Percentiles rank a stretch among this genome's conserved stretches.
Evolutionary conservation across 2,797 vertebrate species (phyloP).

Genomic region (Lithobates pipiens): DNA sequence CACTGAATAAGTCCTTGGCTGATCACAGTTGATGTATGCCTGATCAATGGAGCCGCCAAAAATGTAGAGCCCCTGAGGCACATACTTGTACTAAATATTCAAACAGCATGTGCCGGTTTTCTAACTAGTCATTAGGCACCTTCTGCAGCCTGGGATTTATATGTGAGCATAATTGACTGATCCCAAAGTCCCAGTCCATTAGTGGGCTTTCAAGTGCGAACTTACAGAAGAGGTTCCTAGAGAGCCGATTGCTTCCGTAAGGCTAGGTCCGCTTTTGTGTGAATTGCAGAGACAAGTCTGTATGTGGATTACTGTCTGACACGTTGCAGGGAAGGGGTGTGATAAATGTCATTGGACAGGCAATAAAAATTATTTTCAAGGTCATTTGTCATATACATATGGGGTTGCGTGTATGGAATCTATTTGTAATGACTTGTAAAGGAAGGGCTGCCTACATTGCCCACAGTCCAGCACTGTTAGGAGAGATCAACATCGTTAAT

Average conservation of each 20-base stretch:
- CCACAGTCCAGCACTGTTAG: too few relatives aligned
- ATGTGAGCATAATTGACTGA: not conserved
- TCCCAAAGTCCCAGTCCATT: not conserved
- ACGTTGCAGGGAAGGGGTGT: not conserved
- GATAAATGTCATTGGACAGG: not conserved
- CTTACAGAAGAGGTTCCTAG: not conserved
- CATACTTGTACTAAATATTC: not conserved
- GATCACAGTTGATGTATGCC: too few relatives aligned
- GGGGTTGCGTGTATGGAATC: not conserved
- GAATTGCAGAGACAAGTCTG: not conserved
- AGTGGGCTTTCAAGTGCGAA: conserved; percentile 3
- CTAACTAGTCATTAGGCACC: not conserved
- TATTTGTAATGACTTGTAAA: not conserved
- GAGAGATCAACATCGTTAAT: too few relatives aligned
- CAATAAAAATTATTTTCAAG: not conserved
- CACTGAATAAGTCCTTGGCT: too few relatives aligned
- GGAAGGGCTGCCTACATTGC: too few relatives aligned
- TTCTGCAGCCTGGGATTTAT: not conserved
- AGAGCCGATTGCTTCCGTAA: not conserved
- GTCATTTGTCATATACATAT: not conserved
- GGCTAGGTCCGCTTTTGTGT: not conserved
- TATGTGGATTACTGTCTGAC: not conserved
- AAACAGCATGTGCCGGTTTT: not conserved
- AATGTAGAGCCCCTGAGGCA: not conserved
- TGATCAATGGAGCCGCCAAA: too few relatives aligned